These are phyloP conservation scores for Diadegma fenestrale DNA, from an alignment of 2,888 invertebrate genomes.

Conservation along the genomic window DNA sequence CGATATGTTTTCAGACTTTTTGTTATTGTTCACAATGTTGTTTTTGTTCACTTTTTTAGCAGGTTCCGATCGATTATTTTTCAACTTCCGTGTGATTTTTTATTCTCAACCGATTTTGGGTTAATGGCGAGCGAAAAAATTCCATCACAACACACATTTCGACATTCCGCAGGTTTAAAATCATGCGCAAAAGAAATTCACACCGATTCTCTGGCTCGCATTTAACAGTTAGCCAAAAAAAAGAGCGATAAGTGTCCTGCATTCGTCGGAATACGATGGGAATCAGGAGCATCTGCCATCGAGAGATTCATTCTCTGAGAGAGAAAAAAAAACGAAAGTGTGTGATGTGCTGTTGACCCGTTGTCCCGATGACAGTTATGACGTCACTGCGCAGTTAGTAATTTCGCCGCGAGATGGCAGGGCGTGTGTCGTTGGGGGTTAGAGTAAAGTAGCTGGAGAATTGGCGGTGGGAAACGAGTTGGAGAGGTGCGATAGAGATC, in stretches of 20 bases:
- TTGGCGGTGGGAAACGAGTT: neutral
- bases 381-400: neutral
- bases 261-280: neutral
- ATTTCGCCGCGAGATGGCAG: neutral
- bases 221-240: neutral
- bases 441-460: slow-evolving; percentile 10
- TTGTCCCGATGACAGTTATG: slow-evolving; percentile 1
- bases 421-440: neutral
- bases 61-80: neutral
- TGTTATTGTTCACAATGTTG: too few relatives aligned
- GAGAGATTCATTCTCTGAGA: neutral
- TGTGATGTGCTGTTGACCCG: neutral
- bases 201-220: neutral
- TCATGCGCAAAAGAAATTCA: too few relatives aligned
- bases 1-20: neutral
- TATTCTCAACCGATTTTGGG: neutral
- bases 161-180: too few relatives aligned
- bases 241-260: neutral
- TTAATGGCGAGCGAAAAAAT: too few relatives aligned
- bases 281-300: neutral
- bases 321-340: neutral
- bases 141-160: too few relatives aligned
- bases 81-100: neutral
- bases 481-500: slow-evolving; percentile 21
- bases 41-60: neutral